Base-by-base conservation (phyloP, 2,888 invertebrate genomes). In the Yponomeuta evonymella region DNA sequence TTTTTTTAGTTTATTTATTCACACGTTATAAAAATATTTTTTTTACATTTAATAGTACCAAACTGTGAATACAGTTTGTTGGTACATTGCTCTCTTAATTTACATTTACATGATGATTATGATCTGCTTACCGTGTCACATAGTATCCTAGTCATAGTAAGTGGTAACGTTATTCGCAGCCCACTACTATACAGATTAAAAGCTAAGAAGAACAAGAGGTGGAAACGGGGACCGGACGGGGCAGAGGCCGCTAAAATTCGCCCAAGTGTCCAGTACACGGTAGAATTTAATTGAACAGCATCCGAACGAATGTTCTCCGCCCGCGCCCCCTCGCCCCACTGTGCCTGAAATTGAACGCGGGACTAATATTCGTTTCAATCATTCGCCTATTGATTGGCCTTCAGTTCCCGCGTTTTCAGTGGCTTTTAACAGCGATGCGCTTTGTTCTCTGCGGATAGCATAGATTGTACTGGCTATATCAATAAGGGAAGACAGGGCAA, bases 331-430 rank as follows among this genome's bases (percentile, higher is more conserved):
- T 58, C 51, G 51, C 9, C 43, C 43, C 43, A 33, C 43, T 43
- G 43, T 58, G 51, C 51, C 51, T 58, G 51, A 29, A 65, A 65
- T 65, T 65, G 65, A 30, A 65, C 65, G n/a, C n/a, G 33, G 12
- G 67, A 12, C 11, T 67, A 67, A 67, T 67, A 67, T 67, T 67
- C 36, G 67, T 67, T 67, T 67, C 67, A 43, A 36, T 67, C n/a
- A 67, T 67, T 67, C 30, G 15, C 12, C 29, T 67, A 67, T 67
- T 43, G 67, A 67, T 67, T 36, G 67, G 36, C 8, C 43, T 64
- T 64, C n/a, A 0, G n/a, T n/a, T 64, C 11, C 64, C 29, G 64
- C 29, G 10, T 64, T 64, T 64, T 64, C 10, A 11, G 64, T 64
- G 12, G 29, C 29, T 64, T 64, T 64, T 64, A 23, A 23, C 8